Evolutionary conservation across 1,140 invertebrate species (phyloP).

Genomic region (Drosophila mojavensis): DNA sequence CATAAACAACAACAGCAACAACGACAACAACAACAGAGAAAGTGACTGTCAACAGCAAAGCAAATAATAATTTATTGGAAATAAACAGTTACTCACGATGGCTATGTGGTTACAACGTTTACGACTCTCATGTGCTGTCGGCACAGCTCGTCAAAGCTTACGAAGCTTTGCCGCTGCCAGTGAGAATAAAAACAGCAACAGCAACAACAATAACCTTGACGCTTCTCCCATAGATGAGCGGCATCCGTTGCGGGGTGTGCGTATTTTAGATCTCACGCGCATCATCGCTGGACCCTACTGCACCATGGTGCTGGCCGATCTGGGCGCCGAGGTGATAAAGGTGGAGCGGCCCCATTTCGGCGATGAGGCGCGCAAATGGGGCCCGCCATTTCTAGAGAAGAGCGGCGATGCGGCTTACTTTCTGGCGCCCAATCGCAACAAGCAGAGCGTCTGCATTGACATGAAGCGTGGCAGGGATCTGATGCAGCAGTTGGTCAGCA

Average conservation of each 20-base stretch:
- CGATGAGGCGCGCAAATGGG: constrained; percentile 97
- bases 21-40: constrained; percentile 3
- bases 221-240: constrained; percentile 29
- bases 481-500: constrained; percentile 88
- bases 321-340: constrained; percentile 98
- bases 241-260: constrained; percentile 86
- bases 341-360: constrained; percentile 89
- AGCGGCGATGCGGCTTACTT: constrained; percentile 93
- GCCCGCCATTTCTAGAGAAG: constrained; percentile 93
- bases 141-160: constrained; percentile 46
- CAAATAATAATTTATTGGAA: constrained; percentile 9
- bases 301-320: constrained; percentile 96
- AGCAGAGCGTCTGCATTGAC: constrained; percentile 96
- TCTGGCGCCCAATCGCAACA: constrained; percentile 95
- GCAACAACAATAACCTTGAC: constrained; percentile 18
- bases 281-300: constrained; percentile 94
- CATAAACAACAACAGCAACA: not conserved
- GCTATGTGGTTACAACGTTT: constrained; percentile 22
- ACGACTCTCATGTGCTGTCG: not conserved
- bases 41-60: constrained; percentile 22
- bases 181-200: constrained; percentile 17
- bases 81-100: not conserved
- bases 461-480: constrained; percentile 92
- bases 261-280: constrained; percentile 92
- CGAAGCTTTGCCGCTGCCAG: constrained; percentile 65